Conservation (phyloP, 2,113 vertebrate species). For the Anseranas semipalmata region DNA sequence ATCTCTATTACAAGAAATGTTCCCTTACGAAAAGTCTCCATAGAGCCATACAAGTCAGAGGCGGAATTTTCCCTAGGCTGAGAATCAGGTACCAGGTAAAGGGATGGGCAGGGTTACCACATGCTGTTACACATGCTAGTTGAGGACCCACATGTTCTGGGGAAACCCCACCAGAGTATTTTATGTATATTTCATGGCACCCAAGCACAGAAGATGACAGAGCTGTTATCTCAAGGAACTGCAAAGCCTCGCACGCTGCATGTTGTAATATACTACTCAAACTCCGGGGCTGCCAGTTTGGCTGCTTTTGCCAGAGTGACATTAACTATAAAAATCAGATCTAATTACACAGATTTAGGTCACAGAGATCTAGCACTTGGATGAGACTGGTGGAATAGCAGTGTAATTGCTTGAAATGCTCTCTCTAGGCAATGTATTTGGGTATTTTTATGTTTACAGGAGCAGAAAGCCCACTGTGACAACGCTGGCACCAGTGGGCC, state of each 20-base stretch:
- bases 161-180: neutral
- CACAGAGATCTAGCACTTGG: neutral
- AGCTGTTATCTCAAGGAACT: neutral
- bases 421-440: neutral
- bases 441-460: neutral
- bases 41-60: neutral
- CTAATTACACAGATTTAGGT: neutral
- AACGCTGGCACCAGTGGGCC: neutral
- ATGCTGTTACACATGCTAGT: neutral
- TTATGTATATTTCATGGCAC: fast-evolving
- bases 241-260: neutral
- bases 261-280: neutral
- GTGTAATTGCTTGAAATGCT: neutral
- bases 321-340: neutral
- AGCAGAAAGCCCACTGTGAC: neutral
- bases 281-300: neutral
- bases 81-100: neutral
- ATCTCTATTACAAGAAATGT: neutral
- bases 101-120: neutral
- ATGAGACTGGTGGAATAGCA: neutral
- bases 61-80: neutral
- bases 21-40: neutral
- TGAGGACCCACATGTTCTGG: neutral
- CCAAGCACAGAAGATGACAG: neutral
- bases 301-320: neutral